Conservation (phyloP, 1,140 invertebrate genomes). For the Phortica variegata region DNA sequence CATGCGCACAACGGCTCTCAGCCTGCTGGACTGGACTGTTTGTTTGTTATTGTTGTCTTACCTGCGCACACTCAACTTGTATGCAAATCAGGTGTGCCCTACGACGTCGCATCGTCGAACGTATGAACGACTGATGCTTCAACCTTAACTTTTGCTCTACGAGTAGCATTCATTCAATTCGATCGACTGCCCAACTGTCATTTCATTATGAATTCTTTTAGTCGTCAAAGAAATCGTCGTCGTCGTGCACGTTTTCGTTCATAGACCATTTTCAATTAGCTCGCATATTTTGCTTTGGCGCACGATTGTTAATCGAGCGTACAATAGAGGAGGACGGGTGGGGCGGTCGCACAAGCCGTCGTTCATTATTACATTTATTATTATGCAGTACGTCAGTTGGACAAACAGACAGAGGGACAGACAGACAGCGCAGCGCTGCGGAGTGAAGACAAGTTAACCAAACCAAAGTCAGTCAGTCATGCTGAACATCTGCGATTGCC, state of each 20-base stretch:
- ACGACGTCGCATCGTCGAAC: too few relatives aligned
- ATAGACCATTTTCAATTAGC: conserved; percentile 55
- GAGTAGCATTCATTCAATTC: too few relatives aligned
- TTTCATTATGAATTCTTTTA: conserved; percentile 42
- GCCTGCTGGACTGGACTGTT: too few relatives aligned
- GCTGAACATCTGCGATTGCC: neutral
- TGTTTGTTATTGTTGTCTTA: too few relatives aligned
- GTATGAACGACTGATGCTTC: too few relatives aligned
- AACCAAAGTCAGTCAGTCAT: conserved; percentile 20
- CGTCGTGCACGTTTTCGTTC: conserved; percentile 22
- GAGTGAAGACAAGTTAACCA: conserved; percentile 11
- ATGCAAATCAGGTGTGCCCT: conserved; percentile 53
- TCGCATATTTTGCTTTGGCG: conserved; percentile 1
- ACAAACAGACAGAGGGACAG: too few relatives aligned
- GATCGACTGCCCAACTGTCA: conserved; percentile 19
- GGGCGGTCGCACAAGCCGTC: too few relatives aligned
- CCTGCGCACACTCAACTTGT: too few relatives aligned
- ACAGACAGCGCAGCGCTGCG: conserved; percentile 14
- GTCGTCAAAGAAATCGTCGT: too few relatives aligned
- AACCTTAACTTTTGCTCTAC: too few relatives aligned
- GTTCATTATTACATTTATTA: conserved; percentile 55
- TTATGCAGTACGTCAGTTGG: neutral
- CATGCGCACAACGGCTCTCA: conserved; percentile 44
- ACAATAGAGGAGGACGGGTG: too few relatives aligned
- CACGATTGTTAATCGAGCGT: too few relatives aligned